A percentile compares a stretch with the other conserved stretches of the same genome.
These are phyloP conservation scores for Hemaris fuciformis DNA, from an alignment of 2,888 invertebrate genomes.

Conservation along the genomic window DNA sequence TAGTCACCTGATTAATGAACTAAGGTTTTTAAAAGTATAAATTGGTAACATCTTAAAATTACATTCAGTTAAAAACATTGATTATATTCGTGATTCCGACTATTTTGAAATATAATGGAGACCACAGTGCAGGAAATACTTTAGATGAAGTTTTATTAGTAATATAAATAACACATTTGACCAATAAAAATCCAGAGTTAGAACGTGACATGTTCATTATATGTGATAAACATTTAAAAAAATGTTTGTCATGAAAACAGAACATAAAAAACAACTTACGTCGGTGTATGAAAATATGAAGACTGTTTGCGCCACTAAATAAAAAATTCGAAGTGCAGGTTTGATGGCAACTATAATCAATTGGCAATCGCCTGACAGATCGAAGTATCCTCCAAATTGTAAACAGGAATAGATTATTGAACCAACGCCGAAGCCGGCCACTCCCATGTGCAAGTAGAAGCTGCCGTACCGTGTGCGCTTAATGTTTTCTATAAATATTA, in stretches of 20 bases:
- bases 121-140: not conserved
- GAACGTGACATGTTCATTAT: conserved; percentile 15
- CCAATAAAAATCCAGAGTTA: not conserved
- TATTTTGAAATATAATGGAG: not conserved
- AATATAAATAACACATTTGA: not conserved
- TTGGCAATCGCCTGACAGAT: conserved; percentile 83
- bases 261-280: conserved; percentile 62
- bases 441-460: conserved; percentile 84
- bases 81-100: not conserved
- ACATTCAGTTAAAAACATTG: too few relatives aligned
- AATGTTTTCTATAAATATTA: conserved; percentile 44
- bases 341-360: conserved; percentile 83
- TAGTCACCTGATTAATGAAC: too few relatives aligned
- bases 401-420: conserved; percentile 87
- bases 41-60: too few relatives aligned
- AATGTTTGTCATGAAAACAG: conserved; percentile 1
- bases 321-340: conserved; percentile 83
- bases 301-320: conserved; percentile 86
- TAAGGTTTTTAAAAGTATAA: too few relatives aligned
- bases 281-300: conserved; percentile 87
- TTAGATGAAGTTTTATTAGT: not conserved
- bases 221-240: not conserved
- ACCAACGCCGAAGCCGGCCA: conserved; percentile 85
- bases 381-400: conserved; percentile 86
- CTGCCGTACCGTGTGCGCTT: conserved; percentile 78